These are phyloP conservation scores for Drosophila austrosaltans DNA, from an alignment of 2,888 invertebrate species.

Conservation along the genomic window DNA sequence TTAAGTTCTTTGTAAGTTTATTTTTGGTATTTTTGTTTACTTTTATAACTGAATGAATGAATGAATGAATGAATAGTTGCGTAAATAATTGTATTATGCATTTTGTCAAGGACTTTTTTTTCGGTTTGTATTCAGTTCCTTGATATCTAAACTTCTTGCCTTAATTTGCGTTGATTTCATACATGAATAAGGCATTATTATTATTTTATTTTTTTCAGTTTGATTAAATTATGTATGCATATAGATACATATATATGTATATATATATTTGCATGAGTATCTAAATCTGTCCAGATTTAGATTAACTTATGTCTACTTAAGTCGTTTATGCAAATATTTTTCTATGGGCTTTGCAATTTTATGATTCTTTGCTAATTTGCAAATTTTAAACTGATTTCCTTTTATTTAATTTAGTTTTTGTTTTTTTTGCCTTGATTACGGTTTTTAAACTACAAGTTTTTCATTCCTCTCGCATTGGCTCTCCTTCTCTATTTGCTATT, in stretches of 20 bases:
- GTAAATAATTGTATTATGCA: too few species aligned
- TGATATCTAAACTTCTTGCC: background rate
- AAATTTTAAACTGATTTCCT: background rate
- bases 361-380: constrained; percentile 10
- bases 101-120: background rate
- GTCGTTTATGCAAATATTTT: background rate
- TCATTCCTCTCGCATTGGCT: background rate
- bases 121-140: background rate
- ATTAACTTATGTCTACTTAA: background rate
- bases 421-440: background rate
- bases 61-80: too few species aligned
- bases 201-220: background rate
- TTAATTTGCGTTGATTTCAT: background rate
- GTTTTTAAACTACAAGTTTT: constrained; percentile 1
- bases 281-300: background rate
- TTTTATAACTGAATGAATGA: too few species aligned
- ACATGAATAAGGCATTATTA: constrained; percentile 4
- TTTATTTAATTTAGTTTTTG: background rate
- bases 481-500: too few species aligned
- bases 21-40: too few species aligned
- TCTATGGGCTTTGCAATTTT: background rate
- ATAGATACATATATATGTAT: too few species aligned
- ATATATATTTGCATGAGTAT: background rate
- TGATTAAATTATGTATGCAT: constrained; percentile 3
- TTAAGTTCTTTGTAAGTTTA: too few species aligned